These are phyloP conservation scores for Sinocyclocheilus rhinocerous DNA, from an alignment of 2,113 vertebrate genomes.

Conservation along the genomic window DNA sequence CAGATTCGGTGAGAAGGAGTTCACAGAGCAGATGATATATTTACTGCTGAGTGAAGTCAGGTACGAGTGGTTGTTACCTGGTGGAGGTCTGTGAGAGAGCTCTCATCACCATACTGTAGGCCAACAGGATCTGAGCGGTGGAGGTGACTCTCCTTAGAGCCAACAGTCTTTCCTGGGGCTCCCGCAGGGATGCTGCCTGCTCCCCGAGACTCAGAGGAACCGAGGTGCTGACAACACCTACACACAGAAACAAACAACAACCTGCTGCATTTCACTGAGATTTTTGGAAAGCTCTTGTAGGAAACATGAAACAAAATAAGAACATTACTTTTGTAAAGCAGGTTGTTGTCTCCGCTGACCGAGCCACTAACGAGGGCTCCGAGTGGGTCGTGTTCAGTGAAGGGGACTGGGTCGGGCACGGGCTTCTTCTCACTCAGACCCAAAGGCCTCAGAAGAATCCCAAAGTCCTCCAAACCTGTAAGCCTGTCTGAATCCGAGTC, in stretches of 20 bases:
- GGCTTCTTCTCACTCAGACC: constrained; percentile 79
- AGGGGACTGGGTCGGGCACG: constrained; percentile 78
- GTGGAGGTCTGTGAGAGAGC: constrained; percentile 77
- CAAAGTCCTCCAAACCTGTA: constrained; percentile 81
- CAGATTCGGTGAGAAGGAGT: neutral
- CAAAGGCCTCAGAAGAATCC: constrained; percentile 72
- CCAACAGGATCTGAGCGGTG: constrained; percentile 80
- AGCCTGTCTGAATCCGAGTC: constrained; percentile 70
- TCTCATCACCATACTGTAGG: constrained; percentile 81
- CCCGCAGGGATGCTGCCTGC: constrained; percentile 75
- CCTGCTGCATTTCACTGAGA: neutral
- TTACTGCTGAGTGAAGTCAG: neutral
- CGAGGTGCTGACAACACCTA: constrained; percentile 59
- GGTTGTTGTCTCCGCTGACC: constrained; percentile 46
- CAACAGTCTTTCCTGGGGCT: constrained; percentile 77
- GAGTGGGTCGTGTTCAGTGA: constrained; percentile 77
- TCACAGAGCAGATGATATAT: neutral
- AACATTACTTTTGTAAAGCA: constrained; percentile 67
- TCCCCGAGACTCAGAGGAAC: constrained; percentile 74
- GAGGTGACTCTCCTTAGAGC: constrained; percentile 76
- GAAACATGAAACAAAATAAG: neutral
- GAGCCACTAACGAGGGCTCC: constrained; percentile 71
- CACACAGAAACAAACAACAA: constrained; percentile 18
- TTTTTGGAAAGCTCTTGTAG: neutral
- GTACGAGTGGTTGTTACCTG: constrained; percentile 61